Evolutionary conservation across 2,888 invertebrate species (phyloP).

Genomic region (Dryobotodes eremita): DNA sequence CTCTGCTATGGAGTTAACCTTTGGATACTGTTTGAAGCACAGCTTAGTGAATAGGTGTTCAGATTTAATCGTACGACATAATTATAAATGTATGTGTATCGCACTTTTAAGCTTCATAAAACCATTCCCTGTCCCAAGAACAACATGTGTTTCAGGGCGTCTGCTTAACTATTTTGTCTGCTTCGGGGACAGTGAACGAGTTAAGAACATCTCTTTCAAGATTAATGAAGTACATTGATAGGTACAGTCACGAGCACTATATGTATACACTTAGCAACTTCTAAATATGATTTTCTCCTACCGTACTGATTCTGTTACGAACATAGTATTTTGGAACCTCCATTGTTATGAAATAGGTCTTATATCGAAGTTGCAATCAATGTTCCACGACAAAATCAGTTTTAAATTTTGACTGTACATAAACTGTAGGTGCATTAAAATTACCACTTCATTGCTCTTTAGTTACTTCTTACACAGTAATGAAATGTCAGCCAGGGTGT

Average conservation of each 20-base stretch:
- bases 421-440: neutral
- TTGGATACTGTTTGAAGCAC: neutral
- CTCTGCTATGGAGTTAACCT: neutral
- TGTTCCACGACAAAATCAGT: no score
- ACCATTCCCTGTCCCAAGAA: neutral
- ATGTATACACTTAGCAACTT: no score
- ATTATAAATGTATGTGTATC: neutral
- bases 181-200: neutral
- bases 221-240: neutral
- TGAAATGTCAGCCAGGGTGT: constrained; percentile 18
- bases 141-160: neutral
- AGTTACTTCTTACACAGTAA: constrained; percentile 21
- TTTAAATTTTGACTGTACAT: no score
- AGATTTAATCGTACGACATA: neutral
- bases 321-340: no score
- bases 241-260: no score
- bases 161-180: no score
- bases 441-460: neutral
- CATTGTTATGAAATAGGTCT: no score
- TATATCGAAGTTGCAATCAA: no score
- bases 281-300: no score
- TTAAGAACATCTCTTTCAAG: neutral
- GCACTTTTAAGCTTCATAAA: neutral
- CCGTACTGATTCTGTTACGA: no score
- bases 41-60: neutral